Conservation (phyloP, 2,113 vertebrate species). For the Dissostichus mawsoni region DNA sequence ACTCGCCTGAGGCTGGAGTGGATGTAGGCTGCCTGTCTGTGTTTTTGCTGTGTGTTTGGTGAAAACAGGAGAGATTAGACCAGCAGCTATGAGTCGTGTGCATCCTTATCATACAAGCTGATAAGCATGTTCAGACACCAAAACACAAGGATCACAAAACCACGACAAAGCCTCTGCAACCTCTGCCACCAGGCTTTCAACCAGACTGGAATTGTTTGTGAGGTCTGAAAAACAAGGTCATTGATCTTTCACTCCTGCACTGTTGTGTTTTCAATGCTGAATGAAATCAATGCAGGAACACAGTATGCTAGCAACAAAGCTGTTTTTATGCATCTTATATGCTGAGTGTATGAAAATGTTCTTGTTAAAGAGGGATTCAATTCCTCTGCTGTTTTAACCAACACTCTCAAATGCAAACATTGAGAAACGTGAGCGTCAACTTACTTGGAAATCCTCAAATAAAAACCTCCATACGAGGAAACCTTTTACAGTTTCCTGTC, state of each 20-base stretch:
- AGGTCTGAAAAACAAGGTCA: neutral
- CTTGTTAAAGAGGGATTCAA: neutral
- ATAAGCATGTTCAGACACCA: constrained; percentile 4
- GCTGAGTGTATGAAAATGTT: constrained; percentile 24
- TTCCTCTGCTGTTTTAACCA: neutral
- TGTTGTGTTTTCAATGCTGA: constrained; percentile 19
- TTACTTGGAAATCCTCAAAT: neutral
- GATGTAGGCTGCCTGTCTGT: constrained; percentile 42
- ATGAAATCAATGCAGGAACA: constrained; percentile 33
- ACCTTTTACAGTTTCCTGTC: neutral
- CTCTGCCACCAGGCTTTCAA: constrained; percentile 38
- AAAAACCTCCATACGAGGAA: constrained; percentile 10
- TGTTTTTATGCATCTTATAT: constrained; percentile 12
- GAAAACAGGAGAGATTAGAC: constrained; percentile 39
- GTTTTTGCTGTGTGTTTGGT: constrained; percentile 38
- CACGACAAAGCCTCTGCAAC: constrained; percentile 31
- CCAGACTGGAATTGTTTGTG: neutral
- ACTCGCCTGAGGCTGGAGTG: constrained; percentile 43
- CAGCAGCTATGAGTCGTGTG: constrained; percentile 18
- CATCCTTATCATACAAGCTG: constrained; percentile 23
- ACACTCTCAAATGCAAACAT: constrained; percentile 9
- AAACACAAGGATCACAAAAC: constrained; percentile 28
- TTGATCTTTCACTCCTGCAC: constrained; percentile 8
- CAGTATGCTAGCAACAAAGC: neutral
- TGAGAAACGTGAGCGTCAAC: neutral